Percentiles rank a stretch among this genome's conserved stretches.
These are phyloP conservation scores for Zygogramma bicolorata DNA, from an alignment of 2,888 invertebrate genomes.

Conservation along the genomic window DNA sequence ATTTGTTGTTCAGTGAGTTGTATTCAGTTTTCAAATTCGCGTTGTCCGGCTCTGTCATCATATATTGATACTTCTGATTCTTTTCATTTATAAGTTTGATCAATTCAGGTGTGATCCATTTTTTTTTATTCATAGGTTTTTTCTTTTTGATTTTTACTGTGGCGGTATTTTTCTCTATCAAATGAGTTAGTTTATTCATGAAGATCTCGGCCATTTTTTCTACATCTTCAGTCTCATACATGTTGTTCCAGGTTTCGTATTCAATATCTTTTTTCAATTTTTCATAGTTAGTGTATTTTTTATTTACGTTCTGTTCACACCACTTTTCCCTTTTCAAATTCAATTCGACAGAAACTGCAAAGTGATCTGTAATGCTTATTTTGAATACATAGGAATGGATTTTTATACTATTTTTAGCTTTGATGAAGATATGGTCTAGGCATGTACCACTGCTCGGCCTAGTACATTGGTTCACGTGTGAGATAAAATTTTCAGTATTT, in stretches of 20 bases:
- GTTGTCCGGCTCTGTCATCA: neutral
- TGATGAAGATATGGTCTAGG: slow-evolving; percentile 4
- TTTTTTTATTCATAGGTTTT: slow-evolving; percentile 1
- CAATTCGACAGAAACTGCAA: slow-evolving; percentile 1
- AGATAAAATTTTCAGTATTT: slow-evolving; percentile 3
- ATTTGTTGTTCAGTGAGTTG: slow-evolving; percentile 2
- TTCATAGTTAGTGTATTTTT: slow-evolving; percentile 4
- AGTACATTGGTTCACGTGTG: slow-evolving; percentile 2
- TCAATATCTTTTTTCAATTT: slow-evolving; percentile 5
- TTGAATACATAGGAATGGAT: slow-evolving; percentile 1
- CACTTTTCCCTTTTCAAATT: slow-evolving; percentile 6
- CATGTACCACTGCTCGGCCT: slow-evolving; percentile 7
- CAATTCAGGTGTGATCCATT: slow-evolving; percentile 6
- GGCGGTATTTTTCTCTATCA: slow-evolving; percentile 2
- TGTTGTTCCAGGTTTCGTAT: neutral
- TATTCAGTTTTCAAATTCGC: neutral
- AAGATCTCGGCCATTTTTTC: neutral
- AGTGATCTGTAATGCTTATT: slow-evolving; percentile 2
- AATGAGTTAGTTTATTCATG: neutral
- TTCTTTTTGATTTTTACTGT: slow-evolving; percentile 12
- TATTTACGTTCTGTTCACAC: neutral
- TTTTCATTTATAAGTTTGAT: neutral
- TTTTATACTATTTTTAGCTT: neutral
- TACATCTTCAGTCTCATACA: neutral
- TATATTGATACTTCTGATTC: neutral